These are phyloP conservation scores for Drosophila merina DNA, from an alignment of 2,888 invertebrate species.

Conservation along the genomic window DNA sequence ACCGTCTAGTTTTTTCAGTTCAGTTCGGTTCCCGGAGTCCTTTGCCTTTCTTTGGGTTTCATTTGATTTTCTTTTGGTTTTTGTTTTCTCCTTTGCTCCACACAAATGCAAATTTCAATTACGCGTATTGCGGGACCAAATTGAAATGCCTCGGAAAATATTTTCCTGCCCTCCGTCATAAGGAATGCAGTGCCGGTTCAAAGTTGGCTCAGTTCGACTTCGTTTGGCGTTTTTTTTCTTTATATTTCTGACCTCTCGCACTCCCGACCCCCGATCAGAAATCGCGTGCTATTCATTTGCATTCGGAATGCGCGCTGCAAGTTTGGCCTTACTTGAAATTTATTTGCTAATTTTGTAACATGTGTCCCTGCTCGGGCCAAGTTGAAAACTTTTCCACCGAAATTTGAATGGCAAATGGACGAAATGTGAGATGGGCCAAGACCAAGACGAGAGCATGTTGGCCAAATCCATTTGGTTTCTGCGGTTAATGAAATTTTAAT, in stretches of 20 bases:
- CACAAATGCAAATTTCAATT: conserved; percentile 79
- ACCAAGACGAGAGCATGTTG: conserved; percentile 4
- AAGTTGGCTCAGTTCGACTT: conserved; percentile 38
- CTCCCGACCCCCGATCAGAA: conserved; percentile 58
- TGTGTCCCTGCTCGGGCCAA: conserved; percentile 70
- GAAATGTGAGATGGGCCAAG: conserved; percentile 5
- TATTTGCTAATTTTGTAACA: conserved; percentile 78
- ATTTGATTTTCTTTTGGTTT: conserved; percentile 23
- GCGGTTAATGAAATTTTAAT: conserved; percentile 77
- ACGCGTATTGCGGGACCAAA: conserved; percentile 72
- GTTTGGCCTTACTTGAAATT: conserved; percentile 62
- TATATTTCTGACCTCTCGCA: conserved; percentile 1
- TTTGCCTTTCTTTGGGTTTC: conserved; percentile 27
- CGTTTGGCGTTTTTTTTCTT: neutral
- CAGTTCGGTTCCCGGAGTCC: conserved; percentile 4
- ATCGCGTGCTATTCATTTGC: conserved; percentile 76
- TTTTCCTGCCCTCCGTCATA: conserved; percentile 65
- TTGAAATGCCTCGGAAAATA: conserved; percentile 74
- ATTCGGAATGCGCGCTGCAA: conserved; percentile 68
- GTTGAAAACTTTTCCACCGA: conserved; percentile 72
- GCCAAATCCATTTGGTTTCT: conserved; percentile 72
- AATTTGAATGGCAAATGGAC: conserved; percentile 55
- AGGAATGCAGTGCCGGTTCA: conserved; percentile 66
- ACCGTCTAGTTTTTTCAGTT: conserved; percentile 15
- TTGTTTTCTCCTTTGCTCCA: conserved; percentile 50